Evolutionary conservation across 2,113 vertebrate genomes (phyloP).

Genomic region (Actinemys pallida): DNA sequence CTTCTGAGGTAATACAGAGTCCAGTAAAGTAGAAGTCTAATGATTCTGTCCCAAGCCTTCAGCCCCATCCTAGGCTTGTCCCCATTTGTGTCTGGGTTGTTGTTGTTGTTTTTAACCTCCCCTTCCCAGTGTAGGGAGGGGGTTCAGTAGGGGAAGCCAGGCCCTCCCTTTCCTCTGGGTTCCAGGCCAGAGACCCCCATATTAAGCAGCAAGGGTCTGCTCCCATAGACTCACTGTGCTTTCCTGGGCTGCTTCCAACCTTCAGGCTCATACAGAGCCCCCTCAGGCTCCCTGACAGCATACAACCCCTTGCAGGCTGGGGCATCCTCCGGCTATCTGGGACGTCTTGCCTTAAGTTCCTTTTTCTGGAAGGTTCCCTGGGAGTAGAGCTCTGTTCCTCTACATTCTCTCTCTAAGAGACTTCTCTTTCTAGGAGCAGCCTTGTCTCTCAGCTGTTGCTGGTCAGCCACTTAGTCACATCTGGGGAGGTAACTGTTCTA

Average conservation of each 20-base stretch:
- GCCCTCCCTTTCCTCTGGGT: neutral
- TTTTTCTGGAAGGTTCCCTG: neutral
- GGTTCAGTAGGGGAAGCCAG: neutral
- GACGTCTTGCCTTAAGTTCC: neutral
- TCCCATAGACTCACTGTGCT: neutral
- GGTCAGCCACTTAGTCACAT: neutral
- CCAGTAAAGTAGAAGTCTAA: neutral
- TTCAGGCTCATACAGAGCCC: too few species aligned
- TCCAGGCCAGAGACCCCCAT: neutral
- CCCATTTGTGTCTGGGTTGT: neutral
- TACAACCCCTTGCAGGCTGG: neutral
- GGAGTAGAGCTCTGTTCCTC: neutral
- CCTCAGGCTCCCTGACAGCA: neutral
- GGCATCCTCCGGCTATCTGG: neutral
- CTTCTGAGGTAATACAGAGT: neutral
- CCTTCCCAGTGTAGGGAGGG: neutral
- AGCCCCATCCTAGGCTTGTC: neutral
- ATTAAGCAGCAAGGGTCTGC: neutral
- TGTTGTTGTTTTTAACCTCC: neutral
- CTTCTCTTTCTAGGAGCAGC: neutral
- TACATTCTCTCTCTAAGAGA: too few species aligned
- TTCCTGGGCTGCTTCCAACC: neutral
- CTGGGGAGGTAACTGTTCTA: neutral
- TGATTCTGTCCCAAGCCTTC: neutral
- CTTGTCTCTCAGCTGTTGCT: neutral